Evolutionary conservation across 1,140 invertebrate species (phyloP), one percentile per base, ranked within the genome.

Genomic region (Rhagoletis zephyria): DNA sequence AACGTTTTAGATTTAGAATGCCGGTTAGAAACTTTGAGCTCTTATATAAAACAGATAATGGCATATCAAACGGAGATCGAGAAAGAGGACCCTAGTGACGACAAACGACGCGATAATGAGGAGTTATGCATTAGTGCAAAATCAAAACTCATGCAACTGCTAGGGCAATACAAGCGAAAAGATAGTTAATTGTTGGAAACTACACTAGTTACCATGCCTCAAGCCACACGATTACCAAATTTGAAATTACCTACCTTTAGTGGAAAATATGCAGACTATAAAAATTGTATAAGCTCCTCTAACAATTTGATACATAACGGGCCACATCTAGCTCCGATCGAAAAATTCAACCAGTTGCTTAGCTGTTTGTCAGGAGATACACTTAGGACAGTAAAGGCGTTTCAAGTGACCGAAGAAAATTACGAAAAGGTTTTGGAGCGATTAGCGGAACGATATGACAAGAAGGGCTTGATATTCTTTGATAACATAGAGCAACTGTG

Each of bases 361-460:
- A 64, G 30, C 30, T 30, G n/a, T 7, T 88, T 88, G 4, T 59
- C 9, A 59, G 86, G 77, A 40, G 51, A 65, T 85, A 86, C 87
- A 0, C 30, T 85, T 12, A 48, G 42, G 0, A 87, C 81, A 3
- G 51, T 88, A 4, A 59, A 88, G 5, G 61, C 86, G 4, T 88
- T 88, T 70, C 88, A 87, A 45, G 86, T 88, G 4, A 70, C 88
- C 3, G 81, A 74, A 6, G 88, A 88, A 70, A 88, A 88, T 60
- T 88, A 87, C 56, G 1, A 30, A 30, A 30, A 30, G 30, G 30
- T 30, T 30, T 30, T 30, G 30, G 30, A 30, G 30, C 30, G 30
- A 30, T 30, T 30, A 30, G 30, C 30, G 30, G 30, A 30, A 30
- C 30, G 30, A 30, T 30, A 30, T 30, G 30, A 30, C 30, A 30